A percentile compares a stretch with the other conserved stretches of the same genome.
phyloP scores from a whole-genome alignment of 2,888 invertebrate species.

The Drosophila phalerata region DNA sequence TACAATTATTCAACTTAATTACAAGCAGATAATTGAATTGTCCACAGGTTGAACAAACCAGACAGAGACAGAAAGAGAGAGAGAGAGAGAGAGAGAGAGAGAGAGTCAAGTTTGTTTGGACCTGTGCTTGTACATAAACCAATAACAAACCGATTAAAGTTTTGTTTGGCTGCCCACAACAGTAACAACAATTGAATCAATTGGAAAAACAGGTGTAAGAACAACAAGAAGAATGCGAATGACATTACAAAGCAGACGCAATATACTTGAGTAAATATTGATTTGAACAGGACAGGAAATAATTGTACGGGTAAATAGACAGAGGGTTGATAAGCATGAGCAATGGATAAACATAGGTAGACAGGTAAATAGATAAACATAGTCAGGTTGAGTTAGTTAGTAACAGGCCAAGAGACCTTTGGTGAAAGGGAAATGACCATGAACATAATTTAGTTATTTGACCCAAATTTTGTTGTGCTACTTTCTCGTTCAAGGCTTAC shows the following conservation, averaged over 20 bases:
- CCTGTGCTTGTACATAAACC: constrained; percentile 14
- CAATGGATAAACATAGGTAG: constrained; percentile 8
- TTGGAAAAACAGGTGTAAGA: constrained; percentile 31
- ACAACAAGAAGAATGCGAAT: constrained; percentile 25
- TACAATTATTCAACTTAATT: constrained; percentile 55
- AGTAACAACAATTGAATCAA: constrained; percentile 37
- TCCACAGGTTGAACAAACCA: constrained; percentile 11
- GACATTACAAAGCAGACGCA: constrained; percentile 53
- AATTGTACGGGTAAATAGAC: constrained; percentile 67
- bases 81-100: constrained; percentile 21
- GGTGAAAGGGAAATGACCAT: constrained; percentile 10
- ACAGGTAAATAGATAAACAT: constrained; percentile 25
- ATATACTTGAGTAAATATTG: constrained; percentile 75
- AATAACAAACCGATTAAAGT: constrained; percentile 50
- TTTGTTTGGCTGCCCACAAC: constrained; percentile 31
- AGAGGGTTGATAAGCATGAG: constrained; percentile 24
- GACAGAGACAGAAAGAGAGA: constrained; percentile 17
- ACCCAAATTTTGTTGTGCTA: constrained; percentile 60
- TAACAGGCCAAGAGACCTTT: constrained; percentile 7
- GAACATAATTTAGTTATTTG: constrained; percentile 51
- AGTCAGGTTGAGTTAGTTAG: constrained; percentile 9
- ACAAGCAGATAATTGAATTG: constrained; percentile 37
- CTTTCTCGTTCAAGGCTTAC: constrained; percentile 91
- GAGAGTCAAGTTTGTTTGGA: neutral
- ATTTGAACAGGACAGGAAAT: constrained; percentile 62